Base-by-base conservation (phyloP, 2,797 vertebrate species). In the Apogon talboti region DNA sequence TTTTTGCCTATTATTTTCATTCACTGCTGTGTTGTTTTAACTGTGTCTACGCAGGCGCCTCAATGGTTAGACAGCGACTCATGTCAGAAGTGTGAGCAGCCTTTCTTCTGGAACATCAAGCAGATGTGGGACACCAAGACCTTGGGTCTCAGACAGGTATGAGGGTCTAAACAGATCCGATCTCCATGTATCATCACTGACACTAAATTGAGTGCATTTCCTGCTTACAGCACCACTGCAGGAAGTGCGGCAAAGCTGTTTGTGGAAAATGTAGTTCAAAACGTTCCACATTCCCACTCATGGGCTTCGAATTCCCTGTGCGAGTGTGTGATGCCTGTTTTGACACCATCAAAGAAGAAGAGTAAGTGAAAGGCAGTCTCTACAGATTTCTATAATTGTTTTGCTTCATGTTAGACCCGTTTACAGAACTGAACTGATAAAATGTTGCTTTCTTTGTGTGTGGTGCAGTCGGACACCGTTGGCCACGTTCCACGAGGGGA, bases 91-190 rank as follows among this genome's bases (percentile, higher is more conserved):
- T 99, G 97, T 84, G 95, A 98, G 75, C 97, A 99, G 89, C 98
- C 98, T 45, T 99, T 99, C 86, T 99, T 99, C 91, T 99, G 98
- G 98, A 98, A 99, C 91, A 98, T 99, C 91, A 99, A 99, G 88
- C 98, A 99, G 87, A 99, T 99, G 98, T 99, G 98, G 98, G 96
- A 98, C 83, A 94, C 93, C 0, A 98, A 96, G 91, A 97, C 97
- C 0, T 56, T 99, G 70, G 98, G 98, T 0, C 87, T 99, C 71
- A 91, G 98, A 83, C 98, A 99, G 95, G 98, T 99, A 81, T 1
- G 49, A 44, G 11, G 7, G 11, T 19, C 33, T 10, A 24, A 19
- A 15, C 44, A 9, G 37, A 24, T 24, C 21, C 2, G 21, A 24
- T 24, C 21, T 24, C 21, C 21, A 24, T 24, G 21, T 5, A 24